Base-by-base conservation (phyloP, 2,113 vertebrate species). In the Daubentonia madagascariensis region DNA sequence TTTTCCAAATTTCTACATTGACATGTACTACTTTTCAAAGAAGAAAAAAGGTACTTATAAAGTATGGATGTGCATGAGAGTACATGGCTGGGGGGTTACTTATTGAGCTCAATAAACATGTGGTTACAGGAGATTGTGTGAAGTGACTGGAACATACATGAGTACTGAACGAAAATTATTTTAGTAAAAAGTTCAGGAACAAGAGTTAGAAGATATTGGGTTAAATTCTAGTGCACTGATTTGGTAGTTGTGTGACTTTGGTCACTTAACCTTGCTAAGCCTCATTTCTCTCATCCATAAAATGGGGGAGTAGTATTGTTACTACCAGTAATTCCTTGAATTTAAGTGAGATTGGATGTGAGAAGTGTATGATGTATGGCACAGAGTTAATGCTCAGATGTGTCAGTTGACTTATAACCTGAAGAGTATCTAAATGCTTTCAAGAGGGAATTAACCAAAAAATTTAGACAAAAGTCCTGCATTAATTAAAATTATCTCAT, bases 1-100 rank as follows among this genome's bases (percentile, higher is more conserved):
- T 72, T 89, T 97, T 83, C 12, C 61, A 96, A 90, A 92, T 63
- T 54, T 92, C 48, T 84, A n/a, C 32, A 70, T 30, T 89, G 45
- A n/a, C 16, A 35, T 67, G 8, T 40, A 63, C 70, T 50, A 57
- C 6, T 96, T 90, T 83, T 90, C 22, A 80, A 52, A 50, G n/a
- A 63, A 67, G 2, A 8, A 50, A 81, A 93, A 67, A 63, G 63
- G 10, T 40, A 37, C 81, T 91, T 97, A 43, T 40, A 93, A 94
- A 85, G 7, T 73, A 8, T 48, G 59, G 16, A 5, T 75, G 68
- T 20, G 25, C 37, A 32, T 32, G 8, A 32, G 20, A 52, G 54
- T 48, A n/a, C 22, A 45, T 8, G 78, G 43, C 68, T 78, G 28
- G 20, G 6, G 28, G 59, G 32, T 89, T 65, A 59, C 40, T 84